Conservation (phyloP, 2,113 vertebrate species). For the Corapipo altera region DNA sequence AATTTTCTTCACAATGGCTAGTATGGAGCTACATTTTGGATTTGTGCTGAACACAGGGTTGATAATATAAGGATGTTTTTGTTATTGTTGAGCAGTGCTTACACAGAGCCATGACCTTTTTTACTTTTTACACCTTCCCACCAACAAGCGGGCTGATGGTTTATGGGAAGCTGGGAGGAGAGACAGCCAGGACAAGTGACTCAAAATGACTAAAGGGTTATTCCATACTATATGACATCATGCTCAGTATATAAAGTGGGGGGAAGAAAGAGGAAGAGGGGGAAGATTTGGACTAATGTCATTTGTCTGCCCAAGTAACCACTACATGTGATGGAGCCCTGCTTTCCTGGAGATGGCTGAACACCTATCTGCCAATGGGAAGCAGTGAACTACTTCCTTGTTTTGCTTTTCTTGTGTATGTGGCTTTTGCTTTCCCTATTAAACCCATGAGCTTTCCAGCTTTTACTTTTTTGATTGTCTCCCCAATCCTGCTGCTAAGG, state of each 20-base stretch:
- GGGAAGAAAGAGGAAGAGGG: accelerated
- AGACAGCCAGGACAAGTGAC: neutral
- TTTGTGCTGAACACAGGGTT: neutral
- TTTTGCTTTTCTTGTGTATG: neutral
- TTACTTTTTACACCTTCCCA: neutral
- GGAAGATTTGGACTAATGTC: neutral
- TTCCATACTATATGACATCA: neutral
- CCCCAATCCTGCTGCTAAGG: accelerated
- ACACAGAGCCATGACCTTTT: neutral
- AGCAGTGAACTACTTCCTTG: neutral
- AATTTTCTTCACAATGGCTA: neutral
- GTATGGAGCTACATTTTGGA: neutral
- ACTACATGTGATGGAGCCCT: accelerated
- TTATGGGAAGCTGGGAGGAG: neutral
- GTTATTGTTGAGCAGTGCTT: neutral
- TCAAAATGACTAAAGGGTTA: neutral
- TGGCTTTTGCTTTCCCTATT: neutral
- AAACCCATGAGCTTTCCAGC: neutral
- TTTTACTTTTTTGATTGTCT: neutral
- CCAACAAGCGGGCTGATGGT: accelerated
- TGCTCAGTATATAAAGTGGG: neutral
- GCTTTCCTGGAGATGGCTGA: neutral
- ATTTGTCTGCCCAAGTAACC: neutral
- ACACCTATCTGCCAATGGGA: neutral
- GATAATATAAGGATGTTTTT: neutral